Conservation (phyloP, 2,888 invertebrate species). For the Sesia bembeciformis region DNA sequence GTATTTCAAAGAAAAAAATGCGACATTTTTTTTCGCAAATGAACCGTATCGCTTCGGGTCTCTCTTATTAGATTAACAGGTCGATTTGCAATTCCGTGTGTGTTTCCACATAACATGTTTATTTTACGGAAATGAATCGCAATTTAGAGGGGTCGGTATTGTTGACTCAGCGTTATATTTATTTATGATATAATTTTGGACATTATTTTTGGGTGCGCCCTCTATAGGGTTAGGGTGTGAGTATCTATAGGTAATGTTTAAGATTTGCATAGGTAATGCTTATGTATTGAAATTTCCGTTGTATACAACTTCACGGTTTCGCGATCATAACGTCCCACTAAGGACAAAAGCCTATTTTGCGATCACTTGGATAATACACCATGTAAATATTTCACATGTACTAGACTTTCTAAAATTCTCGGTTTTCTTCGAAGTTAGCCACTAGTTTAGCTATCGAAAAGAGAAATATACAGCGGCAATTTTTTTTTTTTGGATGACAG, state of each 20-base stretch:
- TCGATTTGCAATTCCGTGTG: slow-evolving; percentile 72
- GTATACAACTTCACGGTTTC: no score
- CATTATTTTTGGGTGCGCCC: neutral
- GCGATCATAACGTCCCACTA: no score
- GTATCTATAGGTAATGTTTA: neutral
- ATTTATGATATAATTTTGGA: neutral
- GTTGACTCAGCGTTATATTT: slow-evolving; percentile 42
- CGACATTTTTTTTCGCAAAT: slow-evolving; percentile 68
- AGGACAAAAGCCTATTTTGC: no score
- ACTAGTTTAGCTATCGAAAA: no score
- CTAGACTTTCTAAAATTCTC: no score
- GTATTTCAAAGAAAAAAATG: slow-evolving; percentile 27
- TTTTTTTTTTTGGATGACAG: no score
- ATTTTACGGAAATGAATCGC: slow-evolving; percentile 72
- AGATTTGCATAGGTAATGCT: no score
- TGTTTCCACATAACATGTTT: slow-evolving; percentile 57
- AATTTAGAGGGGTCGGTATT: slow-evolving; percentile 51
- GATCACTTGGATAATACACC: no score
- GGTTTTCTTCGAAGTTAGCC: no score
- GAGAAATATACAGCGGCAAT: no score
- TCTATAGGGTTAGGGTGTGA: neutral
- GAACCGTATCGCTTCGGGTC: slow-evolving; percentile 57
- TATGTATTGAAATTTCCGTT: no score
- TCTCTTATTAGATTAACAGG: slow-evolving; percentile 73
- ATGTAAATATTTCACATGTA: no score